Evolutionary conservation across 2,888 invertebrate species (phyloP), one percentile per base, ranked within the genome.

Genomic region (Fissipunctia ypsillon): DNA sequence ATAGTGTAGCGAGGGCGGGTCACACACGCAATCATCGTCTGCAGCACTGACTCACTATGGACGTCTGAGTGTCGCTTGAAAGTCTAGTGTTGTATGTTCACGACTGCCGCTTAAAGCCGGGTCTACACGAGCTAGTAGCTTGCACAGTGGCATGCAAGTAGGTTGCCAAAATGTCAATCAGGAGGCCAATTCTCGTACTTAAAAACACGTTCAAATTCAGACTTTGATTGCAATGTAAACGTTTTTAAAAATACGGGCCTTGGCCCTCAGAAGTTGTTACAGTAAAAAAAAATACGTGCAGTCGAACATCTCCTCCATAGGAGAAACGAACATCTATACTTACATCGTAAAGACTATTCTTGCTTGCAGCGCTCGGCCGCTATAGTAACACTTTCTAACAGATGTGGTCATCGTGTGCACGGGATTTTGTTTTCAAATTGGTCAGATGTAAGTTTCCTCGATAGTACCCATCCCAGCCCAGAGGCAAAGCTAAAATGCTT

Each of bases 21-120:
- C 41, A 10, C 14, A 45, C 66, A 73, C 76, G 76, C 73, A 76
- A 54, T 31, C 57, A 6, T 43, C 76, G 43, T 50, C 43, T 57
- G 61, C 38, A n/a, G 6, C 25, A n/a, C 43, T 74, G 80, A 67
- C n/a, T 68, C 80, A 78, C 80, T 59, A 22, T 43, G 28, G 48
- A 38, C 41, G 57, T 52, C 52, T 54, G 41, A 69, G 75, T 60
- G 38, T 50, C 16, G 19, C 64, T 72, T 78, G n/a, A 71, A 12
- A 14, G 31, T 73, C 56, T 79, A 63, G 45, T 78, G 48, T 50
- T 64, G 14, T 48, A 19, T 31, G 28, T 50, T 54, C 25, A 22
- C 12, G 31, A 63, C 22, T 43, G 31, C 14, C 1, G 3, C 6
- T 1, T 45, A 43, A 28, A 50, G 19, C 19, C 4, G 22, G 25